Evolutionary conservation across 2,113 vertebrate genomes (phyloP).

Genomic region (Peucedramus taeniatus): DNA sequence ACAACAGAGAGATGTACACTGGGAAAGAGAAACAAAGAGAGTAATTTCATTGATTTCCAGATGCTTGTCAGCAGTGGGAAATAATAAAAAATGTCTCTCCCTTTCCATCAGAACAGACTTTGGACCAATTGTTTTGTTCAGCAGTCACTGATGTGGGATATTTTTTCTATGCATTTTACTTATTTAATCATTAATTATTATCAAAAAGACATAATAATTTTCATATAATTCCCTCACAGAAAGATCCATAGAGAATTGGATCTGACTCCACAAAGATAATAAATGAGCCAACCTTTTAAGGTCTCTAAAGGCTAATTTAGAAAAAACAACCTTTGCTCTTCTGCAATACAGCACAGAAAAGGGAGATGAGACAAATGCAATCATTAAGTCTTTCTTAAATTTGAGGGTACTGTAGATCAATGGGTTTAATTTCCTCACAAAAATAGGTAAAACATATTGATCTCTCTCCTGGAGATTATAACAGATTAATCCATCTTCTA

Average conservation of each 20-base stretch:
- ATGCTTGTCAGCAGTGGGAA: neutral
- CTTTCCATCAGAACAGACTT: neutral
- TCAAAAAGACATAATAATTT: neutral
- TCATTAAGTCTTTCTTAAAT: neutral
- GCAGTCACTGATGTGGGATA: neutral
- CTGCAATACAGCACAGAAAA: neutral
- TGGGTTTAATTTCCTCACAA: neutral
- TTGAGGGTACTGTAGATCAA: neutral
- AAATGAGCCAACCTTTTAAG: neutral
- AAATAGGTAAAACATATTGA: neutral
- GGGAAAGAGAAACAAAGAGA: neutral
- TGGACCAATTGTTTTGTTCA: neutral
- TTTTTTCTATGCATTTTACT: neutral
- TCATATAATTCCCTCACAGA: neutral
- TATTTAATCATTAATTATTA: neutral
- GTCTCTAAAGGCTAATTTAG: neutral
- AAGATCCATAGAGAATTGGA: neutral
- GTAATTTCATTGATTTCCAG: neutral
- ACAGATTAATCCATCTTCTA: neutral
- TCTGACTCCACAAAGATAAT: neutral
- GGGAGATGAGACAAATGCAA: neutral
- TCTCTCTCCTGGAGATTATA: neutral
- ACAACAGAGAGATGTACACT: slow-evolving; percentile 97
- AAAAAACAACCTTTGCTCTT: neutral
- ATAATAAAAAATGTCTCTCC: neutral